Percentiles rank a stretch among this genome's conserved stretches.
Evolutionary conservation across 2,888 invertebrate genomes (phyloP).

Genomic region (Augochlorella aurata): DNA sequence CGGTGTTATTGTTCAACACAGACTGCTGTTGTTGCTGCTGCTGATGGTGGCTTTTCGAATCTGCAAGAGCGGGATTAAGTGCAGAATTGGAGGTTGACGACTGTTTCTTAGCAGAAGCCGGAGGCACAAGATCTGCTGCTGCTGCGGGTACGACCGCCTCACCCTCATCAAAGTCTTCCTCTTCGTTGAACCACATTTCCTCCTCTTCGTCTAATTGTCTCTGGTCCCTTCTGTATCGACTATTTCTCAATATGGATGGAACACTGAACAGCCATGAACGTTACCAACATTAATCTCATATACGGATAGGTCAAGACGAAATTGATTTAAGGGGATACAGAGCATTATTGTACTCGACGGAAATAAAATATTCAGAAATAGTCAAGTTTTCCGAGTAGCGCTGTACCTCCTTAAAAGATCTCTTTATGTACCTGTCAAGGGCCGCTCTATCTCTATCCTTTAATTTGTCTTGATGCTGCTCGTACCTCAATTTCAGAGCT

Average conservation of each 20-base stretch:
- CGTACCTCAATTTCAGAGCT: slow-evolving; percentile 93
- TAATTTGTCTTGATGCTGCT: slow-evolving; percentile 94
- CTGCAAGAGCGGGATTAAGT: slow-evolving; percentile 73
- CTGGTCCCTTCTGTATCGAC: slow-evolving; percentile 94
- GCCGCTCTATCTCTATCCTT: slow-evolving; percentile 92
- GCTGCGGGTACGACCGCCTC: slow-evolving; percentile 84
- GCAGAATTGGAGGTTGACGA: slow-evolving; percentile 75
- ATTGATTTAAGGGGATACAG: not conserved
- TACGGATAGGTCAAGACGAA: not conserved
- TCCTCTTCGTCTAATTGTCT: slow-evolving; percentile 98
- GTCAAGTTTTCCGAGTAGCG: not conserved
- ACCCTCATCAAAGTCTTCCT: slow-evolving; percentile 95
- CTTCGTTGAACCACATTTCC: slow-evolving; percentile 99
- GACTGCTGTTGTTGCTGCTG: slow-evolving; percentile 77
- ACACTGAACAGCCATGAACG: slow-evolving; percentile 84
- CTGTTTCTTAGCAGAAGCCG: slow-evolving; percentile 78
- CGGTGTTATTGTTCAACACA: slow-evolving; percentile 79
- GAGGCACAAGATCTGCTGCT: slow-evolving; percentile 79
- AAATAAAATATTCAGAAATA: not conserved
- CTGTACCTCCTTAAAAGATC: not conserved
- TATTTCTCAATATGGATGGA: slow-evolving; percentile 90
- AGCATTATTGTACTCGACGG: not conserved
- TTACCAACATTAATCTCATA: slow-evolving; percentile 4
- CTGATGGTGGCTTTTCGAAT: slow-evolving; percentile 78
- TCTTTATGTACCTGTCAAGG: slow-evolving; percentile 84